Percentiles rank a stretch among this genome's conserved stretches.
phyloP scores from a whole-genome alignment of 2,797 vertebrate genomes.

The Syndactyla subalaris region DNA sequence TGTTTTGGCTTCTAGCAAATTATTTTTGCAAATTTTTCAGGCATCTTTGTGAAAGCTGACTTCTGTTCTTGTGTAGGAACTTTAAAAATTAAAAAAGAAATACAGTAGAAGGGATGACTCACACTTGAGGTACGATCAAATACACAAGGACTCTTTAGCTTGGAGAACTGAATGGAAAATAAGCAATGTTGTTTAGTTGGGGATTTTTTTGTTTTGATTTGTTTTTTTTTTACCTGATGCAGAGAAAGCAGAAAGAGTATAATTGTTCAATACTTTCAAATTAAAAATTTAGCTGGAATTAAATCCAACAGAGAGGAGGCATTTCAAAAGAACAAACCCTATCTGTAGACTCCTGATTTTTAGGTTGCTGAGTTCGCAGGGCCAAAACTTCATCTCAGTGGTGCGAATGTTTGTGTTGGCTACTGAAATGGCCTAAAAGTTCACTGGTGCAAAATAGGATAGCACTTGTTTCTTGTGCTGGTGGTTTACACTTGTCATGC shows the following conservation, averaged over 20 bases:
- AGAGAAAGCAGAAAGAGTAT: rapidly evolving
- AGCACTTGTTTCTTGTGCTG: neutral
- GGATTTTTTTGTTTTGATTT: no score
- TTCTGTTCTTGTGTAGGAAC: neutral
- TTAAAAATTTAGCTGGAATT: neutral
- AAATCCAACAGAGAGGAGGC: neutral
- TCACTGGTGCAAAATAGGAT: neutral
- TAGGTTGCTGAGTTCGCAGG: neutral
- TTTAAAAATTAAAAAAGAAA: neutral
- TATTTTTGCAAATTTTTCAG: neutral
- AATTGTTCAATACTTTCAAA: neutral
- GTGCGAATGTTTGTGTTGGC: neutral
- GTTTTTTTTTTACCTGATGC: neutral
- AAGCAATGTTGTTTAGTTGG: neutral
- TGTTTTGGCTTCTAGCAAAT: neutral
- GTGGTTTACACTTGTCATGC: neutral
- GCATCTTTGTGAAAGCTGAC: neutral
- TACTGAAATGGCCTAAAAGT: neutral
- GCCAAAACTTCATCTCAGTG: neutral
- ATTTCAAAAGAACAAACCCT: neutral
- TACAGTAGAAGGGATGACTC: neutral
- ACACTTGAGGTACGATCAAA: neutral
- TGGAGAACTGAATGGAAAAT: neutral
- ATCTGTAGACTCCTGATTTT: neutral
- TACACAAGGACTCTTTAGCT: neutral